A percentile compares a stretch with the other conserved stretches of the same genome.
phyloP scores from a whole-genome alignment of 2,888 invertebrate species.

The Ditula angustiorana region DNA sequence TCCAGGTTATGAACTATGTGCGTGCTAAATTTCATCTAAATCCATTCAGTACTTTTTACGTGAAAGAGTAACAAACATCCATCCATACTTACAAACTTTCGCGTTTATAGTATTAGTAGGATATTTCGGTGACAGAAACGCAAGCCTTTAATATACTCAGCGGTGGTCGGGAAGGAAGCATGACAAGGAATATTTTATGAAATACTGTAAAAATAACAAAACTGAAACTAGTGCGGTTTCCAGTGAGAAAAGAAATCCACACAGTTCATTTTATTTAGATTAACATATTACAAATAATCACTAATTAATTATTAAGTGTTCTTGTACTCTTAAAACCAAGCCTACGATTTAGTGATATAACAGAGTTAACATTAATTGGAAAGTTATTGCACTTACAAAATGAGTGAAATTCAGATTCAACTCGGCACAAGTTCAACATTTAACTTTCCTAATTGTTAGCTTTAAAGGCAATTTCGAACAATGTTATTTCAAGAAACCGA shows the following conservation, averaged over 20 bases:
- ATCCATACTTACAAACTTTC: too few species aligned
- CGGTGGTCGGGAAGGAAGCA: conserved; percentile 4
- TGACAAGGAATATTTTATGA: conserved; percentile 28
- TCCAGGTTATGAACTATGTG: too few species aligned
- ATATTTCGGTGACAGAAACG: conserved; percentile 15
- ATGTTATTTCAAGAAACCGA: conserved; percentile 13
- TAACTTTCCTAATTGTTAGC: conserved; percentile 23
- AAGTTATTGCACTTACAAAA: conserved; percentile 6
- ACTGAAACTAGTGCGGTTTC: background rate
- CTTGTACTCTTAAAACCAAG: too few species aligned
- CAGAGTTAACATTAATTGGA: background rate
- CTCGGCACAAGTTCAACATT: conserved; percentile 13
- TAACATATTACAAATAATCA: too few species aligned
- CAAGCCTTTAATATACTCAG: conserved; percentile 8
- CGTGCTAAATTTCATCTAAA: too few species aligned
- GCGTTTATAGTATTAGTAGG: too few species aligned
- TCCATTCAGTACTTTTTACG: too few species aligned
- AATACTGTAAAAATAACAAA: background rate
- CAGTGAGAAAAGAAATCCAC: too few species aligned
- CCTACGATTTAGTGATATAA: too few species aligned
- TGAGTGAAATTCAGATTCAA: background rate
- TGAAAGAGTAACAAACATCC: too few species aligned
- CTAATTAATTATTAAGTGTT: too few species aligned
- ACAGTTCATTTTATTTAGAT: too few species aligned
- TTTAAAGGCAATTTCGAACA: conserved; percentile 12